Conservation (phyloP, 1,140 invertebrate species). For the Apis cerana region DNA sequence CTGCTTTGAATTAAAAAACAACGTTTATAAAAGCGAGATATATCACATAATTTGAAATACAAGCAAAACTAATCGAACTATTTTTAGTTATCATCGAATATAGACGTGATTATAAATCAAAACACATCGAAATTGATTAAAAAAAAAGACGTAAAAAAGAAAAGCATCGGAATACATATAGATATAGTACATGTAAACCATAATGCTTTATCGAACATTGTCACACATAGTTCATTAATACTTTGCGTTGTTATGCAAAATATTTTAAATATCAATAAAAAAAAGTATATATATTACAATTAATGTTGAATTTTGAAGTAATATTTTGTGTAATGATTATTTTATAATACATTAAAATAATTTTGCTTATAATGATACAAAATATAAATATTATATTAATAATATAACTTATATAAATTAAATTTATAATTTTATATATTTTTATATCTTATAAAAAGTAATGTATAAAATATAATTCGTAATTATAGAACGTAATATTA, state of each 20-base stretch:
- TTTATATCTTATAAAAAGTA: no score
- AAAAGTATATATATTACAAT: neutral
- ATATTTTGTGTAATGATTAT: neutral
- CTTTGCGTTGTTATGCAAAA: slow-evolving; percentile 8
- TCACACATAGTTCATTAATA: slow-evolving; percentile 13
- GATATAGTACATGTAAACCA: no score
- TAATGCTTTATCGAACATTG: neutral
- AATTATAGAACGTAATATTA: no score
- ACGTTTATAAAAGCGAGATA: neutral
- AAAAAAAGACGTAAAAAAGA: neutral
- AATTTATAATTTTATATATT: no score
- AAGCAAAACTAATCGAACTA: neutral
- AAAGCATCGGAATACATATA: neutral
- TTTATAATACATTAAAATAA: neutral
- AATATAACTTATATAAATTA: no score
- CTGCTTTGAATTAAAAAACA: neutral
- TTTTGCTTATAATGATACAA: neutral
- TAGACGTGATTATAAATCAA: neutral
- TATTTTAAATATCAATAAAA: slow-evolving; percentile 9
- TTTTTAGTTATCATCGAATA: neutral
- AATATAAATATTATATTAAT: no score
- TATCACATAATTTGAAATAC: neutral
- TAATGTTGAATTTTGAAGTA: neutral
- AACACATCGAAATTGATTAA: neutral
- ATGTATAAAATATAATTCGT: no score